Conservation (phyloP, 2,113 vertebrate species). For the Saguinus midas region DNA sequence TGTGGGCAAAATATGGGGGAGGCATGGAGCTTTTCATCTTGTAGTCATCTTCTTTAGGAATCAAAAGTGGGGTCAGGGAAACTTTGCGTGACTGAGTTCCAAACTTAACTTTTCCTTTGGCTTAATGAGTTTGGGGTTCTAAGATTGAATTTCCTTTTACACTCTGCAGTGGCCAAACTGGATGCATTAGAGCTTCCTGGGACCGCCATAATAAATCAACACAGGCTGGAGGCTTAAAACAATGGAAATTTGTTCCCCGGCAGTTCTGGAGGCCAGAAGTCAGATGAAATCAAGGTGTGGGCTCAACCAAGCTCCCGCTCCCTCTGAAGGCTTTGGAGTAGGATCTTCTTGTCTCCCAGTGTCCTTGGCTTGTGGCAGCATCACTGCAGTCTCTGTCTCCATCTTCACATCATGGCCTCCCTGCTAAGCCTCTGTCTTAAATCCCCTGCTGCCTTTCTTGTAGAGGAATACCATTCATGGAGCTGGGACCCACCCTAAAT, state of each 20-base stretch:
- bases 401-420: not conserved
- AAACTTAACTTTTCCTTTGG: too few species aligned
- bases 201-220: not conserved
- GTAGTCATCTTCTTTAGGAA: too few species aligned
- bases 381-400: not conserved
- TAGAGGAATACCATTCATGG: fast-evolving
- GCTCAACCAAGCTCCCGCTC: fast-evolving
- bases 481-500: not conserved
- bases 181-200: not conserved
- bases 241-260: not conserved
- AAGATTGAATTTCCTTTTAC: too few species aligned
- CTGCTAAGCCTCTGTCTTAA: not conserved
- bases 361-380: fast-evolving
- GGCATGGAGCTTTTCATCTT: too few species aligned
- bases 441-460: not conserved
- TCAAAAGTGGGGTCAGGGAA: too few species aligned
- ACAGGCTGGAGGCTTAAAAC: not conserved
- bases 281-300: not conserved
- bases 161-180: not conserved
- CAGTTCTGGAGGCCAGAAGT: not conserved
- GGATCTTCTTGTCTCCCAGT: not conserved
- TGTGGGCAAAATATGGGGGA: too few species aligned
- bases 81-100: too few species aligned
- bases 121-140: too few species aligned
- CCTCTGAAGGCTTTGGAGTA: not conserved